Percentiles rank a stretch among this genome's conserved stretches.
These are phyloP conservation scores for Hemitrygon akajei DNA, from an alignment of 2,797 vertebrate species.

Conservation along the genomic window DNA sequence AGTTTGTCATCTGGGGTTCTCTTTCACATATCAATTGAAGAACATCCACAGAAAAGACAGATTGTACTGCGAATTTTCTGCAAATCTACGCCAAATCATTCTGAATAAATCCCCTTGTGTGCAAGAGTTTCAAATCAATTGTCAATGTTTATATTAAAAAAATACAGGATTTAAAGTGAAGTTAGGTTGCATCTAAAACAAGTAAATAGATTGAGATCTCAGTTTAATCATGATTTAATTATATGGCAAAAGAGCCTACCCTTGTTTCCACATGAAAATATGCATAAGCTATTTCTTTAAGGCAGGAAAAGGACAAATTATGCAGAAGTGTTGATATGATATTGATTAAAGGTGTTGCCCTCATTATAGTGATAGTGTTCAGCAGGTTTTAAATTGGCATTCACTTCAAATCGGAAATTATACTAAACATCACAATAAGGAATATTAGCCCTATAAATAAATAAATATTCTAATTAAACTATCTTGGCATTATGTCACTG, in stretches of 20 bases:
- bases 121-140: not conserved
- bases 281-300: not conserved
- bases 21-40: not conserved
- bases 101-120: not conserved
- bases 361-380: not conserved
- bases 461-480: not conserved
- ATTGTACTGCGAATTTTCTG: not conserved
- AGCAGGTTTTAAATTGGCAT: not conserved
- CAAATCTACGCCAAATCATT: not conserved
- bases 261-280: not conserved
- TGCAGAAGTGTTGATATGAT: not conserved
- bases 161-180: not conserved
- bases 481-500: not conserved
- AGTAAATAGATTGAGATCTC: not conserved
- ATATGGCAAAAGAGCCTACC: not conserved
- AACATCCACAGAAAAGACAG: not conserved
- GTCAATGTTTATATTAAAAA: not conserved
- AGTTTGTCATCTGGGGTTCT: not conserved
- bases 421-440: not conserved
- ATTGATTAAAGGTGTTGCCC: not conserved
- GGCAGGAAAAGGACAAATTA: not conserved
- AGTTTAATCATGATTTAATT: not conserved
- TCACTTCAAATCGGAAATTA: not conserved
- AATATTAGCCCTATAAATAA: not conserved
- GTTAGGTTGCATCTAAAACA: not conserved